Evolutionary conservation across 2,888 invertebrate species (phyloP), one percentile per base, ranked within the genome.

Genomic region (Cryptus armator): DNA sequence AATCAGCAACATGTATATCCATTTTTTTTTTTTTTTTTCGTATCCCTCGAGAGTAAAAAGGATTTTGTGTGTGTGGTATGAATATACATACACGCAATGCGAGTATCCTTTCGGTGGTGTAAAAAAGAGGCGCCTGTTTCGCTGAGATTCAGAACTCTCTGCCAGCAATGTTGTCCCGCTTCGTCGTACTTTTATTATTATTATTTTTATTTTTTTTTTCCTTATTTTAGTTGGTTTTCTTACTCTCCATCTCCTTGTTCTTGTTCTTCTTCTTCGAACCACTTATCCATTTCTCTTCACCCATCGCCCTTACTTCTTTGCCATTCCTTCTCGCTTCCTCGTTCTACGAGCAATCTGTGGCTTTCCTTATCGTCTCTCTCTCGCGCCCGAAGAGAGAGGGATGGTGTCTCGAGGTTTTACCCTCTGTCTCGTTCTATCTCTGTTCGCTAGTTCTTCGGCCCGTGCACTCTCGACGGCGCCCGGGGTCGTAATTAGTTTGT

Each of bases 401-500:
- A 56, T 56, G 56, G 16, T 3, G 3, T 24, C 56, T 9, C 56
- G 19, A 16, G 19, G 6, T 16, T 16, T 16, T 7, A 48, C 72
- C 74, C 74, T 64, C 66, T 29, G 19, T 81, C 53, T 78, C 85
- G 72, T 80, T 83, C 80, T 67, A 71, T 74, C 76, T 78, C 72
- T 53, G 77, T 70, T 71, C 81, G 44, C 64, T 59, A 81, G 66
- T 83, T 77, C 64, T 79, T 77, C 80, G 64, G 37, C 86, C 87
- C 82, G 89, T 89, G 89, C 88, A 90, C 89, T 90, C 91, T 90
- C 91, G 88, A 87, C 89, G 89, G 89, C 90, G 90, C 91, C 89
- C 86, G 84, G 85, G 91, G 91, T 91, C 88, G 91, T 91, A 91
- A 91, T 91, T 91, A 91, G 91, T 91, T 91, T 91, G 91, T 88